A percentile compares a stretch with the other conserved stretches of the same genome.
These are phyloP conservation scores for Tor tambroides DNA, from an alignment of 2,113 vertebrate genomes.

Conservation along the genomic window DNA sequence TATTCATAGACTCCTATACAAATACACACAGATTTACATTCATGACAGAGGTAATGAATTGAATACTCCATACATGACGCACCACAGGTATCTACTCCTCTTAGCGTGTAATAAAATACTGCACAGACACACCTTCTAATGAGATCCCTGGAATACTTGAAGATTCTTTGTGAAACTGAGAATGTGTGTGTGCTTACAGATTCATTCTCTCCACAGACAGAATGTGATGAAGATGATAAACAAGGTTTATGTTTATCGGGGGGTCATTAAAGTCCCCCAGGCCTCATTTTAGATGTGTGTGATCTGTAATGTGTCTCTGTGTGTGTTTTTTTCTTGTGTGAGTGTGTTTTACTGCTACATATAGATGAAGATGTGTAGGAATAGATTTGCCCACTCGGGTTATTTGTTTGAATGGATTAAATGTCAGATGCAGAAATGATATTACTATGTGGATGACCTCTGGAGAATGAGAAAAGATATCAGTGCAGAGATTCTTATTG, in stretches of 20 bases:
- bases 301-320: slow-evolving; percentile 38
- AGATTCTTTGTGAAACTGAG: slow-evolving; percentile 23
- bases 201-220: slow-evolving; percentile 35
- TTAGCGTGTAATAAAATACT: slow-evolving; percentile 9
- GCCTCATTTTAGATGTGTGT: slow-evolving; percentile 27
- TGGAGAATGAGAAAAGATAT: slow-evolving; percentile 53
- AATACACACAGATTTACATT: slow-evolving; percentile 11
- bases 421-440: slow-evolving; percentile 66
- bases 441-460: slow-evolving; percentile 61
- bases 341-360: slow-evolving; percentile 7
- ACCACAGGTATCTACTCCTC: slow-evolving; percentile 36
- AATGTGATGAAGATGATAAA: slow-evolving; percentile 62
- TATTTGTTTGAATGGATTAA: slow-evolving; percentile 71
- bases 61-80: not conserved
- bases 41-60: slow-evolving; percentile 13
- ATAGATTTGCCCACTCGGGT: slow-evolving; percentile 37
- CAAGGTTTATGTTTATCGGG: slow-evolving; percentile 61
- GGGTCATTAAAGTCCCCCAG: slow-evolving; percentile 44
- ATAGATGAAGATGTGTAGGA: slow-evolving; percentile 37
- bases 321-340: slow-evolving; percentile 21
- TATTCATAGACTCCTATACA: not conserved
- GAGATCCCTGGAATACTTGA: not conserved
- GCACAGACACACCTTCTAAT: not conserved
- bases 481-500: slow-evolving; percentile 46
- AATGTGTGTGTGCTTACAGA: slow-evolving; percentile 41